Evolutionary conservation across 2,888 invertebrate species (phyloP), one percentile per base, ranked within the genome.

Genomic region (Nysson spinosus): DNA sequence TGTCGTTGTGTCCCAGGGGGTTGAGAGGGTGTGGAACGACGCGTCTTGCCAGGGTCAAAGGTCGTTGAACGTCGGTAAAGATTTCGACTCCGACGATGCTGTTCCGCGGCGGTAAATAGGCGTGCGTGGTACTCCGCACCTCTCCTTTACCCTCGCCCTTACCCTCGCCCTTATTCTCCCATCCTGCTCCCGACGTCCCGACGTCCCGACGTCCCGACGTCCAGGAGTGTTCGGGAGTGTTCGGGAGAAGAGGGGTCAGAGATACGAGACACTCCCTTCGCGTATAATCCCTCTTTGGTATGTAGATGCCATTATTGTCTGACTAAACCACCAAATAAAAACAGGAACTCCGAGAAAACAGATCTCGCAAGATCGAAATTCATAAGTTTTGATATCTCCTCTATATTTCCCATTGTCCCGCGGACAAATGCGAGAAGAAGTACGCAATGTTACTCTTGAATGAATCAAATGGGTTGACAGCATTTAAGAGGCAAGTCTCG

Each of bases 31-130:
- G 52, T 19, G 60, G 57, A 63, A 52, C 26, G 67, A 30, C 68
- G 62, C 55, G 63, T 84, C 85, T 85, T 79, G 83, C 85, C 85
- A 85, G 83, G 85, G 83, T 85, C 84, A 85, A 63, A 83, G 86
- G 86, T 87, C 86, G 82, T 84, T 87, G 86, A 86, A 86, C 86
- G 85, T 85, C 83, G 83, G 82, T 83, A 84, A 85, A 86, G 86
- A 87, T 86, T 85, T 86, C 74, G 64, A 68, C 71, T 74, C 64
- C 42, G 60, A 43, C 68, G 75, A 71, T 69, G 58, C 64, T 62
- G 61, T 62, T 62, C 55, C 58, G 56, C 56, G n/a, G n/a, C n/a
- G 44, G 69, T 72, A 75, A 75, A 75, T 72, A 75, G 58, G 58
- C 50, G 66, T 67, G 66, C 58, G 61, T 72, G 50, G 43, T 24